Conservation (phyloP, 2,113 vertebrate genomes). For the Pica pica region DNA sequence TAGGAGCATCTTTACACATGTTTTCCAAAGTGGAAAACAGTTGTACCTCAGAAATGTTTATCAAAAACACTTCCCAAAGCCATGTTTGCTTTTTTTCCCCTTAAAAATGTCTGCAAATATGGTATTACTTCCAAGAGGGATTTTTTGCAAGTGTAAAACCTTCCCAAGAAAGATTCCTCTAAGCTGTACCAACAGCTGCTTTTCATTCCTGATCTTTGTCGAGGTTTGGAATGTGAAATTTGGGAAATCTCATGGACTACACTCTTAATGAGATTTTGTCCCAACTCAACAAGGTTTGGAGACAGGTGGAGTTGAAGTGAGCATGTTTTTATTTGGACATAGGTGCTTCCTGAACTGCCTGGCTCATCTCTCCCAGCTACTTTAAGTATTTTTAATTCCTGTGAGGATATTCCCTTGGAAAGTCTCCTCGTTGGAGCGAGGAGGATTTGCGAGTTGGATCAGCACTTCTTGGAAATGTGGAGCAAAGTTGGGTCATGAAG, state of each 20-base stretch:
- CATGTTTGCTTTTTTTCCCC: not conserved
- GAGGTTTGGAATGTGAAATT: not conserved
- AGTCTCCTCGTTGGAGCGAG: accelerated
- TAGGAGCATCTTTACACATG: not conserved
- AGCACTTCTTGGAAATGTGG: not conserved
- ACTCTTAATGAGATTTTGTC: accelerated
- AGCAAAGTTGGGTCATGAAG: not conserved
- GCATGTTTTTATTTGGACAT: not conserved
- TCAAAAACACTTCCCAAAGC: not conserved
- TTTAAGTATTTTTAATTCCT: not conserved
- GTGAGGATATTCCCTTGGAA: not conserved
- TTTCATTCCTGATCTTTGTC: not conserved
- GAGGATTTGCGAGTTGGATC: not conserved
- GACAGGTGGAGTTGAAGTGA: not conserved
- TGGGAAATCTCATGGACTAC: not conserved
- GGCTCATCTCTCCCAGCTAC: not conserved
- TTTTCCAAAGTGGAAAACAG: not conserved
- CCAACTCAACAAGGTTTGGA: not conserved
- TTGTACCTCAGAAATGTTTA: not conserved
- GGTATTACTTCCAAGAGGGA: not conserved
- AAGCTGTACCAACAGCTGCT: not conserved
- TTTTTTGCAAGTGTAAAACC: not conserved
- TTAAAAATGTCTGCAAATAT: not conserved
- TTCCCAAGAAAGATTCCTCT: not conserved
- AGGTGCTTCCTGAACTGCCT: not conserved